Percentiles rank a stretch among this genome's conserved stretches.
phyloP scores from a whole-genome alignment of 35 echinoderm and acorn worm species.

The Heliocidaris erythrogramma region DNA sequence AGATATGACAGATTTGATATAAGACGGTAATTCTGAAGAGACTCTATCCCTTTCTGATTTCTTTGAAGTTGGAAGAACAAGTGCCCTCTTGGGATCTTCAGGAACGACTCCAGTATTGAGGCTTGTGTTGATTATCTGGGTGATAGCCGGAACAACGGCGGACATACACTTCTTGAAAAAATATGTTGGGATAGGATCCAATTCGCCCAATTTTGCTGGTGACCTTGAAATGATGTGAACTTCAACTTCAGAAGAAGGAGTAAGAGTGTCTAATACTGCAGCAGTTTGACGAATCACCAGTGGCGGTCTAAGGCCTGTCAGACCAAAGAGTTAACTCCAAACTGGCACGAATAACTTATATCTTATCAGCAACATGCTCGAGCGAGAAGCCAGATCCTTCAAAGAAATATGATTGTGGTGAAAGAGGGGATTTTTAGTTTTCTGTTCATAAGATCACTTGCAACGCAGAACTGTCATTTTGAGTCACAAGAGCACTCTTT shows the following conservation, averaged over 20 bases:
- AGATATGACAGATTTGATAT: slow-evolving; percentile 65
- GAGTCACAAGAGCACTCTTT: too few relatives aligned
- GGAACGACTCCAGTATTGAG: not conserved
- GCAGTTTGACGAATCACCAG: not conserved
- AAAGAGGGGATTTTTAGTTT: too few relatives aligned
- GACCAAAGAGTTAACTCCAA: too few relatives aligned
- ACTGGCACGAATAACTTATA: too few relatives aligned
- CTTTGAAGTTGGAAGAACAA: not conserved
- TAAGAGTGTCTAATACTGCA: not conserved
- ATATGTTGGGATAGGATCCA: not conserved
- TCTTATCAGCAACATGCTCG: too few relatives aligned
- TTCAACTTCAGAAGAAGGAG: not conserved
- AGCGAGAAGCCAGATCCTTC: too few relatives aligned
- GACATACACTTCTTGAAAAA: not conserved
- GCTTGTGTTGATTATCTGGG: not conserved
- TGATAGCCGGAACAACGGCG: not conserved
- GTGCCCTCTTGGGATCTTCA: not conserved
- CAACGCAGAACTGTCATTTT: too few relatives aligned
- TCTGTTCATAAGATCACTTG: too few relatives aligned
- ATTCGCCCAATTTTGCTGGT: not conserved
- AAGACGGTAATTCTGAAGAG: slow-evolving; percentile 59
- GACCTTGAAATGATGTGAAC: not conserved
- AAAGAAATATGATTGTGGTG: too few relatives aligned
- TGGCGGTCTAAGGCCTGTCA: not conserved
- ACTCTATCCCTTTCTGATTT: slow-evolving; percentile 3